A percentile compares a stretch with the other conserved stretches of the same genome.
These are phyloP conservation scores for Prenolepis imparis DNA, from an alignment of 2,888 invertebrate species.

Conservation along the genomic window DNA sequence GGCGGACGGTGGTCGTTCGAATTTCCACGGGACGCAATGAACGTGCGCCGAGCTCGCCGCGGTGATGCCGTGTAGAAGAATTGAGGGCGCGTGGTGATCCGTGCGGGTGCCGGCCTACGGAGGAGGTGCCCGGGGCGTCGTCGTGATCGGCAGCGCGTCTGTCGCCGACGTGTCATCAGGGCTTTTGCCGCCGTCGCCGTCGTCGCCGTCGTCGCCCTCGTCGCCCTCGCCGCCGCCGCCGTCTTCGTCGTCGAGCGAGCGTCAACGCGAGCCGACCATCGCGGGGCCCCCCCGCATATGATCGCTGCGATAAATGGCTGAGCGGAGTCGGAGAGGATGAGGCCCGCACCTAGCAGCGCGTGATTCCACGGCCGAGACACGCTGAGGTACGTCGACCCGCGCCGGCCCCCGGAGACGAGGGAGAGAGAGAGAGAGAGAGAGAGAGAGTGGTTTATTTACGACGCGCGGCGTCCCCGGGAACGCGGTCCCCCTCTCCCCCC, in stretches of 20 bases:
- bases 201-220: not conserved
- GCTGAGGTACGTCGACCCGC: slow-evolving; percentile 74
- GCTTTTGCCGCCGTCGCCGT: slow-evolving; percentile 60
- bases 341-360: slow-evolving; percentile 70
- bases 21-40: slow-evolving; percentile 79
- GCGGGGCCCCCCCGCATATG: slow-evolving; percentile 80
- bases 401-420: not conserved
- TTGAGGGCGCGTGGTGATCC: slow-evolving; percentile 74
- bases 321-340: slow-evolving; percentile 79
- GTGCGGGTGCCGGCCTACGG: slow-evolving; percentile 67
- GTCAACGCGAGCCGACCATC: slow-evolving; percentile 71
- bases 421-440: slow-evolving; percentile 3
- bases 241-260: not conserved
- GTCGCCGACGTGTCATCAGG: slow-evolving; percentile 48
- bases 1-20: slow-evolving; percentile 81
- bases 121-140: slow-evolving; percentile 69
- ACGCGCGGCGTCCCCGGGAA: slow-evolving; percentile 38
- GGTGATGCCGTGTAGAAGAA: slow-evolving; percentile 66
- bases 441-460: slow-evolving; percentile 46
- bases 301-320: slow-evolving; percentile 79
- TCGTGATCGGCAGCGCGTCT: slow-evolving; percentile 69
- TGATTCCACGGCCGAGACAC: slow-evolving; percentile 75
- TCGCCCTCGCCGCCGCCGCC: not conserved
- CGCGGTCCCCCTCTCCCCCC: slow-evolving; percentile 63
- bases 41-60: slow-evolving; percentile 72